Conservation (phyloP, 2,888 invertebrate species). For the Mallateleia sp. region DNA sequence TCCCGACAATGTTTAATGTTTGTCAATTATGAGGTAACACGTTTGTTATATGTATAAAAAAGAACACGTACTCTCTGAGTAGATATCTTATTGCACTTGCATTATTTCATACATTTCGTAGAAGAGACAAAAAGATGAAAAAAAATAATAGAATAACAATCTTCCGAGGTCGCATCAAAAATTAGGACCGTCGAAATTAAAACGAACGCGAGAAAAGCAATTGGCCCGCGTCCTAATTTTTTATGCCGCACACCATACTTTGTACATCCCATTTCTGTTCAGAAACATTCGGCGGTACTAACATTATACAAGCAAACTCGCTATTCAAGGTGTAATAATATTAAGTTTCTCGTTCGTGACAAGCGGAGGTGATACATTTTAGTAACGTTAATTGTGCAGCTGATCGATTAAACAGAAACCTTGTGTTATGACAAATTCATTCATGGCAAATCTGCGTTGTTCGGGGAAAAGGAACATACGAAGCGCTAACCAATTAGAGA, state of each 20-base stretch:
- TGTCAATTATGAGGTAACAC: constrained; percentile 25
- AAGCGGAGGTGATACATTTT: constrained; percentile 40
- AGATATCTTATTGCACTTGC: constrained; percentile 71
- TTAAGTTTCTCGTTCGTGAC: constrained; percentile 54
- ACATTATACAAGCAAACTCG: constrained; percentile 32
- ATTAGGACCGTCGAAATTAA: constrained; percentile 35
- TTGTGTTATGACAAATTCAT: constrained; percentile 71
- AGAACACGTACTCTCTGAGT: constrained; percentile 50
- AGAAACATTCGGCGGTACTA: constrained; percentile 52
- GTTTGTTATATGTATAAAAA: constrained; percentile 48
- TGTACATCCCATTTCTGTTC: constrained; percentile 34
- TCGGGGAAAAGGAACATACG: constrained; percentile 35
- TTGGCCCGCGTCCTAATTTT: constrained; percentile 35
- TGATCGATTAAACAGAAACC: constrained; percentile 38
- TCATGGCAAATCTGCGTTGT: constrained; percentile 70
- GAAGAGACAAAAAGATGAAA: constrained; percentile 14
- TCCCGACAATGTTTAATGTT: constrained; percentile 71
- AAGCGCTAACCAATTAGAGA: constrained; percentile 10
- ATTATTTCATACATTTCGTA: constrained; percentile 45
- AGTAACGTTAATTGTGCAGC: constrained; percentile 72
- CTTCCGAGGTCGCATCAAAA: constrained; percentile 18
- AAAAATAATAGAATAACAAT: constrained; percentile 23
- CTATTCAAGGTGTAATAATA: constrained; percentile 51
- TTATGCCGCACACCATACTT: constrained; percentile 10
- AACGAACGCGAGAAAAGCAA: too few relatives aligned